These are phyloP conservation scores for Drosophila aff. DNA, from an alignment of 1,140 invertebrate genomes.

Conservation along the genomic window DNA sequence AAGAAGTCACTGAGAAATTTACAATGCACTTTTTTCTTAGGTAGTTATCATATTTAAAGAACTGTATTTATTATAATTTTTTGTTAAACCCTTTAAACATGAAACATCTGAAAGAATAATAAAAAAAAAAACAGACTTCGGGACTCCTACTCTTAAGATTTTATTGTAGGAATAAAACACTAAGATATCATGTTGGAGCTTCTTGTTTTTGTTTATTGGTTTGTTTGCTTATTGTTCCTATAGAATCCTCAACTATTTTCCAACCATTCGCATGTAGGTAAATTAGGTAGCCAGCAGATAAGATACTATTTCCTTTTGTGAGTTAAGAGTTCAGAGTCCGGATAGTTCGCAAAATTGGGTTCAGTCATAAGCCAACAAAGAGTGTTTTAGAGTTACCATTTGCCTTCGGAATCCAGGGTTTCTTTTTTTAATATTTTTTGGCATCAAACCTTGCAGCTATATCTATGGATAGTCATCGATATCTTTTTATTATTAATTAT, in stretches of 20 bases:
- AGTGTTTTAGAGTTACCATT: not conserved
- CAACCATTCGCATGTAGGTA: not conserved
- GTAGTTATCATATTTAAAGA: no score
- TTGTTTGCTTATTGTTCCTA: not conserved
- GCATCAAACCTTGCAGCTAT: not conserved
- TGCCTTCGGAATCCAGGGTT: not conserved
- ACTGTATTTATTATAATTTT: not conserved
- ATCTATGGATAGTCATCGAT: not conserved
- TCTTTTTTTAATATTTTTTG: not conserved
- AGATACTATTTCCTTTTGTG: not conserved
- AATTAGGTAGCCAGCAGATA: not conserved
- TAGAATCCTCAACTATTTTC: not conserved
- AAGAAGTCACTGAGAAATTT: not conserved
- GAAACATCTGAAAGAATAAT: no score
- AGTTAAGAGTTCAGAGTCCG: not conserved
- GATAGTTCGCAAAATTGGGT: constrained; percentile 1
- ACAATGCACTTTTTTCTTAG: no score
- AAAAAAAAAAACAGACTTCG: no score
- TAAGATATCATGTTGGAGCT: not conserved
- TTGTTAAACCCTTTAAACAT: no score
- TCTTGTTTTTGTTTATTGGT: constrained; percentile 6
- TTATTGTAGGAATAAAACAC: not conserved
- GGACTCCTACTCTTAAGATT: no score
- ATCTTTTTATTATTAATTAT: not conserved
- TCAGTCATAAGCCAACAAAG: not conserved